Evolutionary conservation across 2,113 vertebrate species (phyloP).

Genomic region (Zosterops japonicus): DNA sequence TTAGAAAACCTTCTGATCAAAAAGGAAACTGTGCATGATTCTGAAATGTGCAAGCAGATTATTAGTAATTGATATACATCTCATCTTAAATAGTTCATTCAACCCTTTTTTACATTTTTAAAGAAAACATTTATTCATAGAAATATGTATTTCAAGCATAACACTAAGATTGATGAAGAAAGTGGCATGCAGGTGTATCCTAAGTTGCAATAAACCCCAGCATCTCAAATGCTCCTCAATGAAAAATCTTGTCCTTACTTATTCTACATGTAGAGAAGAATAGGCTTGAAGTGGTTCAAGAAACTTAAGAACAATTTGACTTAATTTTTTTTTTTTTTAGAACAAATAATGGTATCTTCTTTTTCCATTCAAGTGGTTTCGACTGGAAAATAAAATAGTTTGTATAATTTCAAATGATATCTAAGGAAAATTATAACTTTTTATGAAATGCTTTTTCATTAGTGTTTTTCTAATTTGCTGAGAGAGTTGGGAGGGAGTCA

Average conservation of each 20-base stretch:
- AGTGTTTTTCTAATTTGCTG: not conserved
- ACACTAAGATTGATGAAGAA: not conserved
- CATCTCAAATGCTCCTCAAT: not conserved
- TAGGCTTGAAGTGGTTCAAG: not conserved
- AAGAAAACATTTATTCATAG: not conserved
- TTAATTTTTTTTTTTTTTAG: not conserved
- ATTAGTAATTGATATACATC: not conserved
- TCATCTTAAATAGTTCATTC: not conserved
- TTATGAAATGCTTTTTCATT: not conserved
- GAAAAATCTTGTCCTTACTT: not conserved
- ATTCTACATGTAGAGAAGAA: not conserved
- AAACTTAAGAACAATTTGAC: not conserved
- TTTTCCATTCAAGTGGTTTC: not conserved
- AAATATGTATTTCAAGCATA: not conserved
- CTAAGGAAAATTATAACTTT: not conserved
- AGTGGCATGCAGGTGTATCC: not conserved
- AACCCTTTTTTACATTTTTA: accelerated
- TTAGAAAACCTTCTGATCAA: not conserved
- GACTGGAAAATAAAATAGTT: not conserved
- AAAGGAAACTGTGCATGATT: not conserved
- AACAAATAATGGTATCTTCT: not conserved
- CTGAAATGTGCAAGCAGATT: not conserved
- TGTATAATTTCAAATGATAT: not conserved
- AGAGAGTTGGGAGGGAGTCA: not conserved
- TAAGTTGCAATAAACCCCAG: not conserved